phyloP scores from a whole-genome alignment of 2,113 vertebrate species.

The Zootoca vivipara region DNA sequence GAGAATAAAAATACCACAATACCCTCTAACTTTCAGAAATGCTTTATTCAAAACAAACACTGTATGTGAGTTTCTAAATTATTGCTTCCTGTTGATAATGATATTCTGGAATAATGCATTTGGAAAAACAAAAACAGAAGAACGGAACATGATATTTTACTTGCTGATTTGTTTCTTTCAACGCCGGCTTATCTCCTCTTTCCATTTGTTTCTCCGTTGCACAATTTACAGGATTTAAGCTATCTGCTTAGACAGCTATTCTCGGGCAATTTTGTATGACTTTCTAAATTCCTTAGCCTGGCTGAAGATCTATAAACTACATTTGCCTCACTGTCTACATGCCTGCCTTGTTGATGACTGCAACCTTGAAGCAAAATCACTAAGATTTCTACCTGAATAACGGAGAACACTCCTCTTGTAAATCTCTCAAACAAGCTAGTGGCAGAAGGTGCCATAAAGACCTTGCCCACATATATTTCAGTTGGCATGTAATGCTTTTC shows the following conservation, averaged over 20 bases:
- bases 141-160: slow-evolving; percentile 21
- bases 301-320: slow-evolving; percentile 9
- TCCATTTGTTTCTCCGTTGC: slow-evolving; percentile 1
- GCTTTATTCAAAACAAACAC: background rate
- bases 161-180: slow-evolving; percentile 27
- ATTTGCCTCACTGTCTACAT: slow-evolving; percentile 1
- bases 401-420: background rate
- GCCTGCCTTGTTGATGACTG: slow-evolving; percentile 24
- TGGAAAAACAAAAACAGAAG: background rate
- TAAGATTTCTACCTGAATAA: slow-evolving; percentile 40
- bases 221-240: slow-evolving; percentile 30
- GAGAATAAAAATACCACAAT: background rate
- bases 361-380: slow-evolving; percentile 44
- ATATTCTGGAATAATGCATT: slow-evolving; percentile 12
- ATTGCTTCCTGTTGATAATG: slow-evolving; percentile 19
- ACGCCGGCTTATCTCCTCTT: background rate
- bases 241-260: slow-evolving; percentile 39
- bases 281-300: slow-evolving; percentile 26
- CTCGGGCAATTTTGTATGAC: background rate
- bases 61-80: background rate
- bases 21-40: background rate
- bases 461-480: slow-evolving; percentile 39
- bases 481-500: slow-evolving; percentile 10
- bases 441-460: slow-evolving; percentile 20
- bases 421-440: slow-evolving; percentile 29